These are phyloP conservation scores for Nematostella vectensis DNA, from an alignment of 92 coral and sea anemone species.

Conservation along the genomic window DNA sequence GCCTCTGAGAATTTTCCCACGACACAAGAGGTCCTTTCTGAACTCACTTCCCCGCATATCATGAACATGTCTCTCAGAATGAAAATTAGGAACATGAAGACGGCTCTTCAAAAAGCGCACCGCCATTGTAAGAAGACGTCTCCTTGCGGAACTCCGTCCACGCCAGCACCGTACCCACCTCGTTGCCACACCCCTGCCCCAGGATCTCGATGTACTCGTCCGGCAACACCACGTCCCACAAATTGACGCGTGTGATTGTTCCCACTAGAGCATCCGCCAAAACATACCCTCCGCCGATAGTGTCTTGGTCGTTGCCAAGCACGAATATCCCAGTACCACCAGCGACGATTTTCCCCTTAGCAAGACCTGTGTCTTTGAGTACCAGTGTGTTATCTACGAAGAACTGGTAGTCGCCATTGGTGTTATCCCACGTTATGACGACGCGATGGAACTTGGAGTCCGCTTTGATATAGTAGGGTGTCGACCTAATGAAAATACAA, in stretches of 20 bases:
- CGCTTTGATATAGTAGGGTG: no score
- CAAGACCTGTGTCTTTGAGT: no score
- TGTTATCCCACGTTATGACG: not conserved
- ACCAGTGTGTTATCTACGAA: slow-evolving; percentile 3
- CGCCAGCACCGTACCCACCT: slow-evolving; percentile 37
- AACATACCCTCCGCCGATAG: slow-evolving; percentile 16
- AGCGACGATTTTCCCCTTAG: no score
- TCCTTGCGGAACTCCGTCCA: slow-evolving; percentile 40
- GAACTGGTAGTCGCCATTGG: slow-evolving; percentile 1
- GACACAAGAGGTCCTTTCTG: no score
- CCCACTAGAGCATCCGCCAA: slow-evolving; percentile 43
- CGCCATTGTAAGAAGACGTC: slow-evolving; percentile 18
- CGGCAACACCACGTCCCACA: slow-evolving; percentile 51
- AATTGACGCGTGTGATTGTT: slow-evolving; percentile 37
- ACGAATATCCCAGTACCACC: slow-evolving; percentile 49
- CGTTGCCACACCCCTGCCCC: slow-evolving; percentile 42
- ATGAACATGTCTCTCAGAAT: no score
- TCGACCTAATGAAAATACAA: no score
- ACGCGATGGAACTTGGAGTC: no score
- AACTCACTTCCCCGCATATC: no score
- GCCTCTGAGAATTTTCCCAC: no score
- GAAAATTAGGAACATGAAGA: no score
- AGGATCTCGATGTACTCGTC: slow-evolving; percentile 13
- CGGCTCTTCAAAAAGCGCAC: slow-evolving; percentile 22
- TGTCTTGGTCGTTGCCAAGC: slow-evolving; percentile 57